A percentile compares a stretch with the other conserved stretches of the same genome.
Evolutionary conservation across 2,113 vertebrate genomes (phyloP).

Genomic region (Spea bombifrons): DNA sequence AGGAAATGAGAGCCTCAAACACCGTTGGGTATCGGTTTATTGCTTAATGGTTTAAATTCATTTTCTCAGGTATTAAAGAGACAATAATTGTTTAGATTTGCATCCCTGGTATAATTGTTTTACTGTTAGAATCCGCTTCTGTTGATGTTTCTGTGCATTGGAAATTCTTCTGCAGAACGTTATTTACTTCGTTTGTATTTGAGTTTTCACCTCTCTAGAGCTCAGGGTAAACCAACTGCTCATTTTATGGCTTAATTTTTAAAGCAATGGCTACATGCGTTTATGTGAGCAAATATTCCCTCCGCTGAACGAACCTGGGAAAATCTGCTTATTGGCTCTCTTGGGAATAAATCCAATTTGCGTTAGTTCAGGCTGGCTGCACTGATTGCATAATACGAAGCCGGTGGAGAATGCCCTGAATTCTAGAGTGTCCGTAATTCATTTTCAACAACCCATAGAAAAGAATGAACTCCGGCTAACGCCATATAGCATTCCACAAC

Average conservation of each 20-base stretch:
- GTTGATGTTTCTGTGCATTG: too few relatives aligned
- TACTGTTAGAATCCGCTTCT: too few relatives aligned
- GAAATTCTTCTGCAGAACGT: neutral
- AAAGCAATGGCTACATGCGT: neutral
- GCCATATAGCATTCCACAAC: neutral
- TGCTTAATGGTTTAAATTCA: too few relatives aligned
- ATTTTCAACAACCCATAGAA: conserved; percentile 33
- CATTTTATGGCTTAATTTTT: neutral
- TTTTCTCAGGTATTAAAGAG: too few relatives aligned
- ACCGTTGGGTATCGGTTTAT: too few relatives aligned
- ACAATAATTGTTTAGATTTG: too few relatives aligned
- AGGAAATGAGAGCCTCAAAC: too few relatives aligned
- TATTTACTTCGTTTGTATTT: neutral
- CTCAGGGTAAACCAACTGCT: neutral
- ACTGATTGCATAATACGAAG: conserved; percentile 66
- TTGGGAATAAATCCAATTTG: conserved; percentile 71
- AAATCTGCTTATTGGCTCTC: conserved; percentile 64
- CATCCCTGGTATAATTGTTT: too few relatives aligned
- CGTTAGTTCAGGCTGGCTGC: conserved; percentile 74
- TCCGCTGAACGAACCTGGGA: conserved; percentile 62
- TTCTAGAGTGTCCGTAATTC: conserved; percentile 49
- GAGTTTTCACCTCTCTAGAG: neutral
- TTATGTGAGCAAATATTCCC: conserved; percentile 34
- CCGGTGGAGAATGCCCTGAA: conserved; percentile 47
- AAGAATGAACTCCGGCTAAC: conserved; percentile 1